Conservation (phyloP, 2,113 vertebrate genomes). For the Psittacula cyanocephala region DNA sequence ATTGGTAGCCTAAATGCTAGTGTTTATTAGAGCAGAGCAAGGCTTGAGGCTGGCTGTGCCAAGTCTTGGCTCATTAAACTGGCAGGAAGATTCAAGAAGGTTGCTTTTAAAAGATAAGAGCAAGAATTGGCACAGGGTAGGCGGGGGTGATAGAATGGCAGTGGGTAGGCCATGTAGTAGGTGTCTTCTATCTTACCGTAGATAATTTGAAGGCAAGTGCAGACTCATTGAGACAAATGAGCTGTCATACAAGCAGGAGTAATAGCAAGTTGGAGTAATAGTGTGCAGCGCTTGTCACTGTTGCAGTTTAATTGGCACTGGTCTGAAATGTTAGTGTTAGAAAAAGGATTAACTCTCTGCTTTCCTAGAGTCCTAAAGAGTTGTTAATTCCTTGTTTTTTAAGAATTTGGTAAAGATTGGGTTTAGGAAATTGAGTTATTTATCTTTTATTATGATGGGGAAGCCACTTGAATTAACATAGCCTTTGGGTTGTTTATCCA, state of each 20-base stretch:
- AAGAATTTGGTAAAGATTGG: neutral
- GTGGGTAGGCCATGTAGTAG: neutral
- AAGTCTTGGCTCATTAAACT: constrained; percentile 24
- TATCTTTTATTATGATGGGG: neutral
- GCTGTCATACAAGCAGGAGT: neutral
- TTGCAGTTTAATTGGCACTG: neutral
- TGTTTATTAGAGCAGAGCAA: constrained; percentile 46
- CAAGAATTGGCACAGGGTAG: neutral
- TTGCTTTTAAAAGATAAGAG: constrained; percentile 22
- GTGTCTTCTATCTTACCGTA: neutral
- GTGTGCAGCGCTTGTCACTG: neutral
- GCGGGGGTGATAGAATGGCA: neutral
- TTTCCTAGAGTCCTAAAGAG: neutral
- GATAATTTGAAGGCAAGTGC: neutral
- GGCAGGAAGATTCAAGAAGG: neutral
- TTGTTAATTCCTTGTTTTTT: neutral
- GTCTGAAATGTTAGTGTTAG: neutral
- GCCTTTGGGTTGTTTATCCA: neutral
- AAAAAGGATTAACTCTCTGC: neutral
- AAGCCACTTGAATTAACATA: neutral
- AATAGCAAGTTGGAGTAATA: neutral
- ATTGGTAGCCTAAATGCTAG: neutral
- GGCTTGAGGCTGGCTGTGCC: neutral
- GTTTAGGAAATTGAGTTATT: neutral
- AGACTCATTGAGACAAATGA: constrained; percentile 12